Evolutionary conservation across 2,113 vertebrate genomes (phyloP).

Genomic region (Engraulis encrasicolus): DNA sequence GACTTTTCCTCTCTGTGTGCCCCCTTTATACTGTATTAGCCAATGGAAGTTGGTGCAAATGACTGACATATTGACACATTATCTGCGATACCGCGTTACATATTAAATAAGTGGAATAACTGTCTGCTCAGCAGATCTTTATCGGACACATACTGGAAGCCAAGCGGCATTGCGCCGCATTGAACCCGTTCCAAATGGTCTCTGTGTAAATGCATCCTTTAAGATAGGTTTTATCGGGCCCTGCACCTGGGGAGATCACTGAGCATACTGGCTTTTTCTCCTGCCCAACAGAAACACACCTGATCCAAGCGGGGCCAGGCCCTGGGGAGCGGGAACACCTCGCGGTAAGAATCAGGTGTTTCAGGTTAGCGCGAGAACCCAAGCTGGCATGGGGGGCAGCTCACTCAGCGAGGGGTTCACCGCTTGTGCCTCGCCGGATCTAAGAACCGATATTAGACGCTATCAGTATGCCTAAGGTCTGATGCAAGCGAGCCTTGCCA

Average conservation of each 20-base stretch:
- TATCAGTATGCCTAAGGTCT: neutral
- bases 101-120: constrained; percentile 20
- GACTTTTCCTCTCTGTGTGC: constrained; percentile 1
- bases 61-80: constrained; percentile 23
- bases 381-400: constrained; percentile 17
- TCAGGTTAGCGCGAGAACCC: constrained; percentile 14
- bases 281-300: constrained; percentile 14
- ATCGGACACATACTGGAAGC: constrained; percentile 18
- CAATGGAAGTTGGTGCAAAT: constrained; percentile 19
- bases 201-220: constrained; percentile 14
- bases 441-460: constrained; percentile 10
- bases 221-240: constrained; percentile 17
- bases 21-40: constrained; percentile 3
- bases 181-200: neutral
- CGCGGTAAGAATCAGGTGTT: constrained; percentile 17
- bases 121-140: constrained; percentile 13
- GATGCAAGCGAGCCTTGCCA: constrained; percentile 15
- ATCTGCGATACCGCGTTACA: constrained; percentile 8
- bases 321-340: constrained; percentile 8
- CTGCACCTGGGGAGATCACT: constrained; percentile 7
- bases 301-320: neutral
- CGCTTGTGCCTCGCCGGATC: neutral
- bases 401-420: neutral
- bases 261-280: constrained; percentile 14
- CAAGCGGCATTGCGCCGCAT: neutral